Evolutionary conservation across 2,797 vertebrate genomes (phyloP), one percentile per base, ranked within the genome.

Genomic region (Holocentrus rufus): DNA sequence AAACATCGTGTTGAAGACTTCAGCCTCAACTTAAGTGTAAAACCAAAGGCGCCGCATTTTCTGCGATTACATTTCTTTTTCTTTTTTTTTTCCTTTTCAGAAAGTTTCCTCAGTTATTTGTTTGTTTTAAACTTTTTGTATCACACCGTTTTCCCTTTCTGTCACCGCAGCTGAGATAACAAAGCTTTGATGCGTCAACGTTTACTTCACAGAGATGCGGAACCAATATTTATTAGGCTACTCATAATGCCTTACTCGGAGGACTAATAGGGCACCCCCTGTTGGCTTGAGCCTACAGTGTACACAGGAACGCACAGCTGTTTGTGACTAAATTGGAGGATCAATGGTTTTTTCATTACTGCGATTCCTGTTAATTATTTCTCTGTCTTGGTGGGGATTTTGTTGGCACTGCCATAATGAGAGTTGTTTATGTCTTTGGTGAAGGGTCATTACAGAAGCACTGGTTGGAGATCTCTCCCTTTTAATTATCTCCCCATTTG

Each of bases 401-500:
- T 81, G 76, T 81, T 76, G 66, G 72, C 71, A 53, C 62, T 77
- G 82, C 79, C 69, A 69, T 79, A 87, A 85, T 46, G 20, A 79
- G 61, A 85, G 70, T 78, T 90, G 77, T 88, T 86, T 82, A 86
- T 85, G 81, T 81, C 77, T 84, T 79, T 82, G 67, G 65, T 69
- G 62, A 82, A 80, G 74, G 64, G 77, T 87, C 76, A 80, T 82
- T 87, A 83, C 49, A 65, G 62, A 73, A 39, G 65, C 60, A 65
- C 65, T 61, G 49, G 63, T 76, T 74, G 57, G 65, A 76, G 69
- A 67, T 77, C 75, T 81, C 85, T 85, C 73, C 77, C 60, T 60
- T 85, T 88, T 85, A 89, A 88, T 89, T 80, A 85, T 81, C 59
- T 80, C 58, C 64, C 61, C 63, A 83, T 84, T 87, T 85, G 77